A percentile compares a stretch with the other conserved stretches of the same genome.
phyloP scores from a whole-genome alignment of 2,888 invertebrate genomes.

The Andrena bucephala region DNA sequence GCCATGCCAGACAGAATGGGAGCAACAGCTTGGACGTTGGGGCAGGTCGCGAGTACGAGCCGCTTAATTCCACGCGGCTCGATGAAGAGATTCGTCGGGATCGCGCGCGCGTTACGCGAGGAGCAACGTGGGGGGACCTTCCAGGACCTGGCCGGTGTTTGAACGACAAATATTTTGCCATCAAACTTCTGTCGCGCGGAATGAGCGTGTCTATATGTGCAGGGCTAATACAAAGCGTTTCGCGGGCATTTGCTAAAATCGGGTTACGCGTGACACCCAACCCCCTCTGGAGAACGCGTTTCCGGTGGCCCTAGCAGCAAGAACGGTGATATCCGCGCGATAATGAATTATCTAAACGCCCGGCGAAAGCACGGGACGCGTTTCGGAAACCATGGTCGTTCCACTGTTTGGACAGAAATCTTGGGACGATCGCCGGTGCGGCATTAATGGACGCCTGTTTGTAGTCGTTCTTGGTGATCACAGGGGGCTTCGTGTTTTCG shows the following conservation, averaged over 20 bases:
- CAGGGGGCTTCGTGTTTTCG: not conserved
- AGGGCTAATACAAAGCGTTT: constrained; percentile 84
- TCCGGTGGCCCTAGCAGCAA: constrained; percentile 7
- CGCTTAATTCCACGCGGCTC: constrained; percentile 50
- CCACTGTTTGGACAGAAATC: constrained; percentile 37
- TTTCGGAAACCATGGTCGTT: constrained; percentile 34
- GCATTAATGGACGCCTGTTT: constrained; percentile 7
- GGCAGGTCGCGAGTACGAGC: constrained; percentile 24
- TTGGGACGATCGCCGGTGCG: constrained; percentile 9
- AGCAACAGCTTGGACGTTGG: constrained; percentile 27
- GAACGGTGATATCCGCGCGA: constrained; percentile 36
- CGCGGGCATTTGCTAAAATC: constrained; percentile 83
- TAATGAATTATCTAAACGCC: constrained; percentile 45
- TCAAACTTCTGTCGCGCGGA: constrained; percentile 84
- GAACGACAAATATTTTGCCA: constrained; percentile 85
- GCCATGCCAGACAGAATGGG: not conserved
- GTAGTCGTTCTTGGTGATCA: not conserved
- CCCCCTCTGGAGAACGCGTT: constrained; percentile 13
- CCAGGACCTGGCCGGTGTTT: constrained; percentile 82
- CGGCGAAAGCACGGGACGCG: constrained; percentile 29
- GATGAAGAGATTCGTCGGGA: constrained; percentile 56
- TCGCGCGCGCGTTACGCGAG: constrained; percentile 40
- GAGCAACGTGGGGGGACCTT: constrained; percentile 72
- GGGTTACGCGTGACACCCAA: constrained; percentile 73
- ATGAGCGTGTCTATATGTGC: constrained; percentile 84